phyloP scores from a whole-genome alignment of 2,113 vertebrate species.

The Empidonax traillii region DNA sequence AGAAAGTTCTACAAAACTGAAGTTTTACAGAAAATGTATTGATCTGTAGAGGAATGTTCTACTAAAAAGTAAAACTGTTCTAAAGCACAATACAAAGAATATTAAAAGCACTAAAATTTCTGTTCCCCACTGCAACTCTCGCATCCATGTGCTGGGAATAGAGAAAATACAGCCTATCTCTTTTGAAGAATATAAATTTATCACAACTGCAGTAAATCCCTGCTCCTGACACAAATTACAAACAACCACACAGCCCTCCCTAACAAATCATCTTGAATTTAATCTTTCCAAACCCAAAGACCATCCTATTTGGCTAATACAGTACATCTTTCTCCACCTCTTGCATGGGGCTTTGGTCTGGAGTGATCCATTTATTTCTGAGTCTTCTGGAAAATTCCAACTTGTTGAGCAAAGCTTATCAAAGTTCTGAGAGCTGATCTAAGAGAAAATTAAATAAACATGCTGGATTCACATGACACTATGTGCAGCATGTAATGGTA shows the following conservation, averaged over 20 bases:
- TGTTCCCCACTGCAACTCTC: background rate
- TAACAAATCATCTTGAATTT: slow-evolving; percentile 41
- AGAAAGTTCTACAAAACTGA: background rate
- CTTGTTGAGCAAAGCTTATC: background rate
- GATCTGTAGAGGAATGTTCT: background rate
- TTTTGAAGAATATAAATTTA: slow-evolving; percentile 30
- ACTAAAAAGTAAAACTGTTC: background rate
- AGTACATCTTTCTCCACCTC: background rate
- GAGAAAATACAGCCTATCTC: background rate
- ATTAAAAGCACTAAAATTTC: slow-evolving; percentile 53
- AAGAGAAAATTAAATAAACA: background rate
- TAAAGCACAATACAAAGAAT: slow-evolving; percentile 1
- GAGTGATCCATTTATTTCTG: background rate
- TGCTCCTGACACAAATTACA: slow-evolving; percentile 19
- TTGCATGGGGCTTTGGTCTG: background rate
- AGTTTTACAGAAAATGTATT: background rate
- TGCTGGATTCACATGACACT: background rate
- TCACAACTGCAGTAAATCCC: slow-evolving; percentile 20
- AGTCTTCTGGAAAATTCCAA: background rate
- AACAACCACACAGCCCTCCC: background rate
- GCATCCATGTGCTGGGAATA: background rate
- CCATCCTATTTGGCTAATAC: background rate
- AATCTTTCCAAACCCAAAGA: slow-evolving; percentile 24
- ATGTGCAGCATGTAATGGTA: background rate
- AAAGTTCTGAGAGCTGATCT: background rate